Conservation (phyloP, 2,797 vertebrate genomes). For the Falco naumanni region DNA sequence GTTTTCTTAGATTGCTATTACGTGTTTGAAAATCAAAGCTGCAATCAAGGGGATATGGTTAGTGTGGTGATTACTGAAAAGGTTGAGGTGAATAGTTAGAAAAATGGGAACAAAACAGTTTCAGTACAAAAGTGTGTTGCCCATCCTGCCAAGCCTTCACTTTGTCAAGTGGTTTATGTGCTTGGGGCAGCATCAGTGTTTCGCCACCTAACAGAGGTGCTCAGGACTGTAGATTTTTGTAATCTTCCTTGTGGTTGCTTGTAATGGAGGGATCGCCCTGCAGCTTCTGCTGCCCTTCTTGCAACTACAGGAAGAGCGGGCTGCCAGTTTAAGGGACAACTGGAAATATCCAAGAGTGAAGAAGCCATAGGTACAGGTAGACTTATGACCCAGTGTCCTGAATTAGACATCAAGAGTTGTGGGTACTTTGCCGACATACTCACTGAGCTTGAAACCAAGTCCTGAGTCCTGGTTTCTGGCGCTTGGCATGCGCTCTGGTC, state of each 20-base stretch:
- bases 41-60: conserved; percentile 8
- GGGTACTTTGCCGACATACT: neutral
- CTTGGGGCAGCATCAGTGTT: neutral
- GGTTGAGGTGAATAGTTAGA: conserved; percentile 15
- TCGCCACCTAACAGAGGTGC: neutral
- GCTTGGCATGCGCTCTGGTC: neutral
- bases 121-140: neutral
- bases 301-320: neutral
- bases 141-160: neutral
- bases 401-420: neutral
- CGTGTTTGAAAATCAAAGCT: conserved; percentile 40
- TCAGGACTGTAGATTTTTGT: neutral
- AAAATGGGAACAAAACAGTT: neutral
- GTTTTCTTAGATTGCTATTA: neutral
- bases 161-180: neutral
- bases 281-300: neutral
- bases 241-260: neutral
- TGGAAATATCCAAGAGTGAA: neutral
- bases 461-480: neutral
- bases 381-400: neutral
- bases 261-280: neutral
- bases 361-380: neutral
- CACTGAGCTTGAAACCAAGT: neutral
- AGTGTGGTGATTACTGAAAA: conserved; percentile 30
- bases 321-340: neutral